Evolutionary conservation across 2,797 vertebrate genomes (phyloP).

Genomic region (Chloroceryle inda): DNA sequence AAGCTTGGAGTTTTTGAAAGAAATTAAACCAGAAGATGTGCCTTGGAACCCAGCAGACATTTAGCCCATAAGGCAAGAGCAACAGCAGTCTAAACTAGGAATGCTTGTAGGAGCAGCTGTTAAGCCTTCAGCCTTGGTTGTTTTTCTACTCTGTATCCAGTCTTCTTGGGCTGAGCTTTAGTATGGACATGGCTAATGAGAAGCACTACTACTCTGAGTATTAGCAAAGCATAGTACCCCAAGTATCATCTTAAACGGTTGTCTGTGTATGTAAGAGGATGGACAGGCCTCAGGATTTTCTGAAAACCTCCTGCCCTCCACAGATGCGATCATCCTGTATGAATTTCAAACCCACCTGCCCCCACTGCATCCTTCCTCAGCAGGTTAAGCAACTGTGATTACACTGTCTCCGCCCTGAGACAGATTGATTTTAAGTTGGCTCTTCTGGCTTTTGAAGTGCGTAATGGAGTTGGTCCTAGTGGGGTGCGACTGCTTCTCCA

Average conservation of each 20-base stretch:
- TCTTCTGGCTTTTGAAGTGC: background rate
- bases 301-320: background rate
- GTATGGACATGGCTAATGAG: background rate
- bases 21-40: background rate
- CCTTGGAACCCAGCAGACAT: background rate
- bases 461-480: background rate
- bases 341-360: background rate
- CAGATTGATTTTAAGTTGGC: background rate
- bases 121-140: background rate
- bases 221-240: background rate
- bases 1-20: background rate
- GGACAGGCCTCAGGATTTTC: background rate
- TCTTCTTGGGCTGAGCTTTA: background rate
- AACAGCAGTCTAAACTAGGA: background rate
- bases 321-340: too few relatives aligned
- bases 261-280: background rate
- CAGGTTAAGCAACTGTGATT: background rate
- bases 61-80: fast-evolving
- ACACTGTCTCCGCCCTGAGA: fast-evolving
- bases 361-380: background rate
- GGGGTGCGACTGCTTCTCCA: fast-evolving
- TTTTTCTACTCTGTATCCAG: background rate
- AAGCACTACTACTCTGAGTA: background rate
- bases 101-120: background rate
- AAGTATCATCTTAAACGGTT: background rate